Evolutionary conservation across 2,797 vertebrate genomes (phyloP).

Genomic region (Liparis tanakae): DNA sequence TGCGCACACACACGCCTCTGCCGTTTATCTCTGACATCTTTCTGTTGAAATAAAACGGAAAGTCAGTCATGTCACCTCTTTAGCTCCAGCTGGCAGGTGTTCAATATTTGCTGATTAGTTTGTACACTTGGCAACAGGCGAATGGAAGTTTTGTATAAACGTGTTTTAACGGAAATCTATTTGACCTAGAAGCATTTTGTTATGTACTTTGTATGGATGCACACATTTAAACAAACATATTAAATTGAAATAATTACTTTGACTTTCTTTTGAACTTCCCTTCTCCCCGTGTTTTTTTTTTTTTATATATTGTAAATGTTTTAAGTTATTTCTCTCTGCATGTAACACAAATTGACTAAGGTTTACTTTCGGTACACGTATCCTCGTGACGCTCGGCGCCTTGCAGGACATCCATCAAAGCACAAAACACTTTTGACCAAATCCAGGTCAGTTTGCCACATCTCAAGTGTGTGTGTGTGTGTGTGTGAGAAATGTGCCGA

Average conservation of each 20-base stretch:
- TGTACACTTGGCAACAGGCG: background rate
- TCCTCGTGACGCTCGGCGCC: too few species aligned
- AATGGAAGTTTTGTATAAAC: background rate
- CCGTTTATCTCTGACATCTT: background rate
- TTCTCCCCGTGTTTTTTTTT: too few species aligned
- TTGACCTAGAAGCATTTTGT: background rate
- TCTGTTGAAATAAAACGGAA: slow-evolving; percentile 38
- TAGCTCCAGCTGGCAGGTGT: rapidly evolving
- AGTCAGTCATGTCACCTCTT: background rate
- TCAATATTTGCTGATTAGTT: background rate
- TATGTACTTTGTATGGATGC: background rate
- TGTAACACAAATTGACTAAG: background rate
- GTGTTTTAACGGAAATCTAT: too few species aligned
- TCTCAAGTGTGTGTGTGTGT: background rate
- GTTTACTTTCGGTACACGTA: background rate
- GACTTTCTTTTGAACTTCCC: background rate
- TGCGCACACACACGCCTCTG: background rate
- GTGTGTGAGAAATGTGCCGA: background rate
- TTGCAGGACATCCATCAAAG: background rate
- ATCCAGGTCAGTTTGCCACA: background rate
- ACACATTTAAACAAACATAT: background rate
- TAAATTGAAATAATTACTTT: background rate
- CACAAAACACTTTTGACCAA: background rate
- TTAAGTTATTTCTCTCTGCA: background rate
- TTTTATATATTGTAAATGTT: background rate